Conservation (phyloP, 2,797 vertebrate genomes). For the Ibycter americanus region DNA sequence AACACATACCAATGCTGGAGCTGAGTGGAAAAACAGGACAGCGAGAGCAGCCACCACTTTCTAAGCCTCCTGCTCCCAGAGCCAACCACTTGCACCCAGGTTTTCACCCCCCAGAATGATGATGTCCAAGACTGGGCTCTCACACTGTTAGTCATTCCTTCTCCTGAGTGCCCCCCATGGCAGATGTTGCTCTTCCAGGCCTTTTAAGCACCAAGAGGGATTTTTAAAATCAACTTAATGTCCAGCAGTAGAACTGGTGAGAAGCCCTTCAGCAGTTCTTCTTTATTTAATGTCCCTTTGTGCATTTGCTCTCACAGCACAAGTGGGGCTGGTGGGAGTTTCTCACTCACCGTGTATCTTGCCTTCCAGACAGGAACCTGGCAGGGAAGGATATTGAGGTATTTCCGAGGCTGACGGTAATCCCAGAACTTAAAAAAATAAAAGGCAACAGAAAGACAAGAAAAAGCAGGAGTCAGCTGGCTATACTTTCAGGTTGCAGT, state of each 20-base stretch:
- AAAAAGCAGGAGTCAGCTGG: conserved; percentile 21
- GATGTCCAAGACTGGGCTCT: background rate
- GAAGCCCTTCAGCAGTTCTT: background rate
- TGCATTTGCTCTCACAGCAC: background rate
- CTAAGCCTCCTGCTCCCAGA: background rate
- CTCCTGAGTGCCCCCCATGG: background rate
- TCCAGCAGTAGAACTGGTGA: background rate
- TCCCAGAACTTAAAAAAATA: conserved; percentile 90
- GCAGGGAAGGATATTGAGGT: conserved; percentile 93
- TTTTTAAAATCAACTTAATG: background rate
- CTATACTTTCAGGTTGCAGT: background rate
- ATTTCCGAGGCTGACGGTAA: conserved; percentile 95
- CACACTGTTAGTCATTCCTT: background rate
- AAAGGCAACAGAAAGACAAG: background rate
- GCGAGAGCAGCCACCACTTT: background rate
- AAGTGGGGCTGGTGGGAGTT: background rate
- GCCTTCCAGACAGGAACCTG: conserved; percentile 99
- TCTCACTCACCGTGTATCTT: conserved; percentile 89
- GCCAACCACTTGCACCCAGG: background rate
- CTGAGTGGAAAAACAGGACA: background rate
- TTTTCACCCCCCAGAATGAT: background rate
- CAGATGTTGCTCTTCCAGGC: background rate
- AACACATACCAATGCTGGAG: background rate
- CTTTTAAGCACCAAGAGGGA: background rate
- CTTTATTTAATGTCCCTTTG: background rate